phyloP scores from a whole-genome alignment of 2,797 vertebrate genomes.

The Neostethus bicornis region DNA sequence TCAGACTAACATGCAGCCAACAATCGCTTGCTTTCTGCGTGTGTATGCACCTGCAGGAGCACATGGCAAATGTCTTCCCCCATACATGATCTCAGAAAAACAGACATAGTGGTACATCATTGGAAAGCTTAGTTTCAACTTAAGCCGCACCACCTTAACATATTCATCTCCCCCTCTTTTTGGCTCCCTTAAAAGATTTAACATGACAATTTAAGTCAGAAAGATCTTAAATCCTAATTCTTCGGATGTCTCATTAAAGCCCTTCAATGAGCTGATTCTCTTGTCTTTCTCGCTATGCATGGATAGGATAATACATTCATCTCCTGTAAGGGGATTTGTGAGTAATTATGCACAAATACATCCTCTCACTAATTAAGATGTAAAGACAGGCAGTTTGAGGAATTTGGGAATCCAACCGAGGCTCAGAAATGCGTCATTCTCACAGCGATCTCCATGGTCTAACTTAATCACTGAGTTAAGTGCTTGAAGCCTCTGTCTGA shows the following conservation, averaged over 20 bases:
- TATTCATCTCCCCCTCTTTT: constrained; percentile 46
- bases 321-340: constrained; percentile 76
- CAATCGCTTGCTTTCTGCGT: not conserved
- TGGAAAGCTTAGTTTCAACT: constrained; percentile 16
- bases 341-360: constrained; percentile 74
- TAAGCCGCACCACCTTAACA: constrained; percentile 33
- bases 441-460: constrained; percentile 35
- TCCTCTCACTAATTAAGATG: constrained; percentile 70
- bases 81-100: constrained; percentile 12
- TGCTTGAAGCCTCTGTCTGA: constrained; percentile 3
- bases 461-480: constrained; percentile 24
- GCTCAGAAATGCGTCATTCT: constrained; percentile 52
- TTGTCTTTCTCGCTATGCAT: constrained; percentile 47
- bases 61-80: constrained; percentile 4
- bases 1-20: not conserved
- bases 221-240: constrained; percentile 64
- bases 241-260: constrained; percentile 61
- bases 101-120: constrained; percentile 1
- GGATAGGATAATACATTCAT: constrained; percentile 67
- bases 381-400: constrained; percentile 68
- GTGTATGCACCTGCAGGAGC: constrained; percentile 12
- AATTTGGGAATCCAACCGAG: constrained; percentile 66
- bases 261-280: constrained; percentile 63
- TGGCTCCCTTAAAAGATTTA: constrained; percentile 67
- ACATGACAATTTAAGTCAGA: constrained; percentile 59